A percentile compares a stretch with the other conserved stretches of the same genome.
Evolutionary conservation across 1,140 invertebrate species (phyloP).

Genomic region (Anoplophora glabripennis): DNA sequence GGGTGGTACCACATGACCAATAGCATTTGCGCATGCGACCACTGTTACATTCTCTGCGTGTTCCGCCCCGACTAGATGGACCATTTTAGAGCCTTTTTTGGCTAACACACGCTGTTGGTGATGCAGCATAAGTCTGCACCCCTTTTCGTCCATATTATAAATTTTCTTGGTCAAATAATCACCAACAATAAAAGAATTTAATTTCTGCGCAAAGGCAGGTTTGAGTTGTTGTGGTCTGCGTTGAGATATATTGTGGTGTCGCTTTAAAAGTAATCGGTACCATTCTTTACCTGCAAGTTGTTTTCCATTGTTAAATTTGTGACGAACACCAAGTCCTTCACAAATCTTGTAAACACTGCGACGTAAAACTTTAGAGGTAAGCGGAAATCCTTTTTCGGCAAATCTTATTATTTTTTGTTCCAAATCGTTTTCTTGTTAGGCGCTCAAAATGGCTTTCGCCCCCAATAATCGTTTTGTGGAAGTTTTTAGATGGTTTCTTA

Average conservation of each 20-base stretch:
- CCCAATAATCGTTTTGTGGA: constrained; percentile 15
- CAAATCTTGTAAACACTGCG: constrained; percentile 22
- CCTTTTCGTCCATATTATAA: too few species aligned
- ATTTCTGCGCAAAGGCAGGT: too few species aligned
- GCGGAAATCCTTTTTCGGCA: constrained; percentile 8
- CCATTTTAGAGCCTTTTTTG: constrained; percentile 38
- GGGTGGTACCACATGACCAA: constrained; percentile 41
- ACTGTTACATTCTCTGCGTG: constrained; percentile 45
- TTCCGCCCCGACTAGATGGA: constrained; percentile 40
- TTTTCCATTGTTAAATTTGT: constrained; percentile 13
- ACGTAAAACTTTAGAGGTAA: constrained; percentile 15
- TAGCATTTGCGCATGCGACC: constrained; percentile 43
- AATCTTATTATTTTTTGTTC: constrained; percentile 7
- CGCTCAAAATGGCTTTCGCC: constrained; percentile 13
- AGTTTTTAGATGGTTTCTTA: constrained; percentile 25
- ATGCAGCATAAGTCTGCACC: too few species aligned
- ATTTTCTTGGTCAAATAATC: too few species aligned
- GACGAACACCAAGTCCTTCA: not conserved
- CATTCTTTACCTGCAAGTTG: too few species aligned
- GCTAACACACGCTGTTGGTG: too few species aligned
- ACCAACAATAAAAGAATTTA: too few species aligned
- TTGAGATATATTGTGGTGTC: too few species aligned
- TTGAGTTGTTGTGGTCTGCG: too few species aligned
- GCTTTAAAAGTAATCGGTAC: too few species aligned
- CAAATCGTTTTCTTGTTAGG: constrained; percentile 18